Evolutionary conservation across 2,113 vertebrate genomes (phyloP), one percentile per base, ranked within the genome.

Genomic region (Gnathochromis pfefferi): DNA sequence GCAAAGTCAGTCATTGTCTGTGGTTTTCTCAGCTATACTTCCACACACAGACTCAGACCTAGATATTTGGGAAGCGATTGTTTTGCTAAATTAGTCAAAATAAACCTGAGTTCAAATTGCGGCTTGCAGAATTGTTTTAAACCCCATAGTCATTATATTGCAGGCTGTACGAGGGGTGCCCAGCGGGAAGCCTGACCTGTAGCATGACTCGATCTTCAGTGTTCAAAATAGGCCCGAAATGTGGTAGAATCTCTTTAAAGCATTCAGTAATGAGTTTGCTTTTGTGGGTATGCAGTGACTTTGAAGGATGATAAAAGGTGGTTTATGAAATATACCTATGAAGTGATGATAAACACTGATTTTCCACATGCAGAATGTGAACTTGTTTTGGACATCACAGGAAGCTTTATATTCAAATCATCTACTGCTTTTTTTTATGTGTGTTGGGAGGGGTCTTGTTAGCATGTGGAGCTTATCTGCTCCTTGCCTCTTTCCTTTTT

Each of bases 391-490:
- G 51, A 82, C 17, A 85, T 84, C 49, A 42, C 10, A 42, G n/a
- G n/a, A 88, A 12, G 80, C 70, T 90, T 90, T 42, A 79, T 42
- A 31, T 33, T 23, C 49, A 42, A 55, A 57, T 89, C 35, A 21
- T 49, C 13, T n/a, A 31, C 26, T 80, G 83, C 33, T 80, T 8
- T 65, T 9, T 63, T 3, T 63, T 60, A 16, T 60, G 55, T 31
- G 26, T 17, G 26, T 33, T 8, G 31, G 31, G 31, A 23, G 31
- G 9, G 17, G 47, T 65, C 60, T 81, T 55, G 68, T 87, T 88
- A 83, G 85, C 85, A 57, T 90, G 47, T 83, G 80, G 35, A 35
- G 55, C 81, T 90, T 84, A 88, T 88, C 83, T 85, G 2, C 60
- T 16, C n/a, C 57, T 83, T 82, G 65, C 55, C 54, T 68, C 35